Evolutionary conservation across 2,797 vertebrate genomes (phyloP), one percentile per base, ranked within the genome.

Genomic region (Characodon lateralis): DNA sequence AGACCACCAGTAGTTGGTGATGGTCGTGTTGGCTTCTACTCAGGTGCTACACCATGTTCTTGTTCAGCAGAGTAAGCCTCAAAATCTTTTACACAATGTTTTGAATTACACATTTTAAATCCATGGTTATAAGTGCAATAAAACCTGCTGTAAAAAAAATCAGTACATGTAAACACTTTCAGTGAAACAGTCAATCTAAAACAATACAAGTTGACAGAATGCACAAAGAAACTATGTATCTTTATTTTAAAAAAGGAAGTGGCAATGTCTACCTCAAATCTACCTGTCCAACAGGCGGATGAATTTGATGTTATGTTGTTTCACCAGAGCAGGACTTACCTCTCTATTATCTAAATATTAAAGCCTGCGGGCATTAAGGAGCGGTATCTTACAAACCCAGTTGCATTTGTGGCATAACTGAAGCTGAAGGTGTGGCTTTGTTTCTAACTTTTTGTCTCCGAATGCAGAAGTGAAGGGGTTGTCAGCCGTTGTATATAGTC

Each of bases 1-100:
- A 8, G 41, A 74, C 58, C 50, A 18, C 59, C 59, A 61, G 61
- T 24, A 55, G 68, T 58, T 77, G 78, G 72, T 61, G 76, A 80
- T 74, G 81, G 66, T 61, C 78, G 78, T 79, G 81, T 85, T 88
- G 82, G 86, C 65, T 51, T 53, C 3, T 0, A 16, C 88, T 80
- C 75, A 88, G 73, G 41, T 28, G 53, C 53, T 63, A 65, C 48
- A 56, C 53, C 66, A 80, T 55, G 68, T 39, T 66, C 70, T 77
- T 72, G 50, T 74, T 73, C 58, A 58, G 53, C 51, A 69, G 66
- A 71, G 0, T 31, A 68, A 18, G 61, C 39, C 28, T 79, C 18
- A 53, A 79, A 78, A 56, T 85, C 56, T 80, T 83, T 59, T 41
- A 5, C 46, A 61, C 22, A 46, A 43, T 31, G 22, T 26, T 77